Conservation (phyloP, 2,113 vertebrate genomes). For the Lanius collurio region DNA sequence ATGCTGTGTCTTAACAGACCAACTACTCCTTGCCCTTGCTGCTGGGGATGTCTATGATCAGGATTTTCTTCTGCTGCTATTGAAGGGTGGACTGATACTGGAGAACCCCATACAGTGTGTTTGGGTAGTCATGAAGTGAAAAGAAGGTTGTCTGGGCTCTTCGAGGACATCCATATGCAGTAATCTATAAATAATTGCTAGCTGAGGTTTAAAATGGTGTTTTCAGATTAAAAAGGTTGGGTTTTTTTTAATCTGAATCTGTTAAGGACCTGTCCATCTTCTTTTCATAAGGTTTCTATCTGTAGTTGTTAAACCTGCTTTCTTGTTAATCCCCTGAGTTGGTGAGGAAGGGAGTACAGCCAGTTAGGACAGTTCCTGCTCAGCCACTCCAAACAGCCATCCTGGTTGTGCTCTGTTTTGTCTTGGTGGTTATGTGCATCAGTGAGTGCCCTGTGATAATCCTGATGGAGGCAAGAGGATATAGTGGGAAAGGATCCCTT, state of each 20-base stretch:
- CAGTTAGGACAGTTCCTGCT: neutral
- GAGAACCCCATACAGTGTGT: neutral
- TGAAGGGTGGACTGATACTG: neutral
- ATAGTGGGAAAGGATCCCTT: neutral
- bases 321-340: neutral
- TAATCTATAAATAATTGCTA: neutral
- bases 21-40: neutral
- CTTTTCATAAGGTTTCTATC: neutral
- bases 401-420: neutral
- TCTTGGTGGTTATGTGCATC: neutral
- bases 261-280: neutral
- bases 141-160: neutral
- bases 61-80: neutral
- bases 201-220: neutral
- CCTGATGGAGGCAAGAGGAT: neutral
- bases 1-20: neutral
- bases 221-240: neutral
- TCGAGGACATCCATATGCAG: neutral
- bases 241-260: neutral
- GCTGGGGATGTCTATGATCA: neutral
- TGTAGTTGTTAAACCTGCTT: neutral
- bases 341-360: neutral
- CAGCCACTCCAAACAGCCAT: fast-evolving
- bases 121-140: neutral
- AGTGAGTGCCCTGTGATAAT: neutral